Evolutionary conservation across 1,140 invertebrate species (phyloP).

Genomic region (Megalonaias nervosa): DNA sequence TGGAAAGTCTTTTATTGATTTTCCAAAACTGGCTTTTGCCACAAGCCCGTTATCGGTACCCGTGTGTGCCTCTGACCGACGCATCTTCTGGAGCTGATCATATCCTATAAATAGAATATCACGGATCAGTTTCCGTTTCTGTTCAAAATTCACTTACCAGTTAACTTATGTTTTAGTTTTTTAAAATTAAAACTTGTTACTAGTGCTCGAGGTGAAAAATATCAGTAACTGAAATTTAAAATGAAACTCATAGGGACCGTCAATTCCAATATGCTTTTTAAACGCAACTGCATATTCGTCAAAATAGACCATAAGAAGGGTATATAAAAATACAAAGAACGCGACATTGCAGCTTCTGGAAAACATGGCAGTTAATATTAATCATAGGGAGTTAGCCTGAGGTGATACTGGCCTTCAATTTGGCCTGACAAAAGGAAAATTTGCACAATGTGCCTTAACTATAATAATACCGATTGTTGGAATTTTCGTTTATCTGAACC

Average conservation of each 20-base stretch:
- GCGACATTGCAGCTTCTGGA: neutral
- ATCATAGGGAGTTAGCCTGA: neutral
- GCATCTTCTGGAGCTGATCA: constrained; percentile 29
- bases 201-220: too few species aligned
- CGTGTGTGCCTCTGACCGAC: constrained; percentile 43
- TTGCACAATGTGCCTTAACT: neutral
- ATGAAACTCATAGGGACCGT: too few species aligned
- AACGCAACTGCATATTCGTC: too few species aligned
- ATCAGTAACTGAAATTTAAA: too few species aligned
- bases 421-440: neutral
- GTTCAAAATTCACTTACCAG: too few species aligned
- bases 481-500: neutral
- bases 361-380: neutral
- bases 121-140: too few species aligned
- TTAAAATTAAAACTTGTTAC: too few species aligned
- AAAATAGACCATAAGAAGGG: neutral
- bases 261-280: too few species aligned
- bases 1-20: constrained; percentile 45
- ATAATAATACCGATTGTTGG: neutral
- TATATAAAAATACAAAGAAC: neutral
- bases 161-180: too few species aligned
- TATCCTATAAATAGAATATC: constrained; percentile 22
- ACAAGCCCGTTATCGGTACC: constrained; percentile 25
- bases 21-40: constrained; percentile 42
- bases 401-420: neutral